These are phyloP conservation scores for Campylomormyrus numenius DNA, from an alignment of 2,113 vertebrate genomes.

Conservation along the genomic window DNA sequence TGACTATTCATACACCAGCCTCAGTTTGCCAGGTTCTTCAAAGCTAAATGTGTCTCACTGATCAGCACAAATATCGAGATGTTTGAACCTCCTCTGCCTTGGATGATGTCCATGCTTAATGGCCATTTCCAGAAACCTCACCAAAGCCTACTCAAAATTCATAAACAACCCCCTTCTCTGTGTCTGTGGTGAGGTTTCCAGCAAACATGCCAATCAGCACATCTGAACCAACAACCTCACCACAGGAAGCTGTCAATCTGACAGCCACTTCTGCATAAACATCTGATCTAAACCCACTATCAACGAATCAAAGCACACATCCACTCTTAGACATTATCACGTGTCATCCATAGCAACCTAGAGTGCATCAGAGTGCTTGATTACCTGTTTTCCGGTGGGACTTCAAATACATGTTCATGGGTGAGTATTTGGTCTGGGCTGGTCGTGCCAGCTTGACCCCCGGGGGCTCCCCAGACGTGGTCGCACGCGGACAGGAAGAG, in stretches of 20 bases:
- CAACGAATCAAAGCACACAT: not conserved
- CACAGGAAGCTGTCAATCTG: not conserved
- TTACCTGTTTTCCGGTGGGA: not conserved
- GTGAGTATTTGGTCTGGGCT: not conserved
- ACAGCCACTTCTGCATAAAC: not conserved
- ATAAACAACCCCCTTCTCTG: not conserved
- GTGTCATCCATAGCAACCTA: not conserved
- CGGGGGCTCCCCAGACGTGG: not conserved
- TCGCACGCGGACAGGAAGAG: not conserved
- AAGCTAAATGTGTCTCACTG: not conserved
- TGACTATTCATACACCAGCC: not conserved
- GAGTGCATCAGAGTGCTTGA: not conserved
- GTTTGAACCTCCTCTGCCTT: not conserved
- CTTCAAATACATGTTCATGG: not conserved
- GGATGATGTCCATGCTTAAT: not conserved
- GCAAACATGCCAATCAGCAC: not conserved
- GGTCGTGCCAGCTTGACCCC: not conserved
- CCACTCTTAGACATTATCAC: not conserved
- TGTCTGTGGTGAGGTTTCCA: not conserved
- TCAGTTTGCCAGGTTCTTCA: not conserved
- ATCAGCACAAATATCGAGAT: not conserved
- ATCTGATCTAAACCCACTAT: not conserved
- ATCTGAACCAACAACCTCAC: not conserved
- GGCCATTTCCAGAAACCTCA: not conserved
- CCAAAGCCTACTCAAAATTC: not conserved